Conservation (phyloP, 2,888 invertebrate genomes). For the Eupeodes luniger region DNA sequence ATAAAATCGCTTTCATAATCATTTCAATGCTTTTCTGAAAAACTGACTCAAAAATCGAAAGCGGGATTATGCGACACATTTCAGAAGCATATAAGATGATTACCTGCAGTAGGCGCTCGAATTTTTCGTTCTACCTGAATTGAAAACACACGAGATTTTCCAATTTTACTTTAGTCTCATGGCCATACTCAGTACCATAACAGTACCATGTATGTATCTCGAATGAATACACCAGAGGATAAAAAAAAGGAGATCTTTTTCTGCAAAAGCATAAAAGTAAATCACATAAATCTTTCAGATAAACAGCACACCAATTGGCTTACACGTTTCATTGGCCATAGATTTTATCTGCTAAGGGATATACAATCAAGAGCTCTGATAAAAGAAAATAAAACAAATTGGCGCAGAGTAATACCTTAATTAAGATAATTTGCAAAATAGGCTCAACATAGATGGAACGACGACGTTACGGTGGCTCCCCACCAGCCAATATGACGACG, state of each 20-base stretch:
- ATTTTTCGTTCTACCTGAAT: too few species aligned
- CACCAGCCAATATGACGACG: background rate
- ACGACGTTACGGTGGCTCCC: background rate
- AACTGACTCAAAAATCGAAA: too few species aligned
- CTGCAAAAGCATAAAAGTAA: conserved; percentile 16
- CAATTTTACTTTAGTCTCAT: too few species aligned
- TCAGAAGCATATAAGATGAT: too few species aligned
- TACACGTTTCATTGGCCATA: conserved; percentile 63
- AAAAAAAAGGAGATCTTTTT: conserved; percentile 12
- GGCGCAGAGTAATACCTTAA: conserved; percentile 62
- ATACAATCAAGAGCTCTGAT: conserved; percentile 49
- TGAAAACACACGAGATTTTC: too few species aligned
- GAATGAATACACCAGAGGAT: background rate
- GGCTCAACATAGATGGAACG: conserved; percentile 1
- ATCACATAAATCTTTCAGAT: conserved; percentile 64
- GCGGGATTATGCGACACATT: too few species aligned
- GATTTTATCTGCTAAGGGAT: conserved; percentile 53
- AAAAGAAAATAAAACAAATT: conserved; percentile 16
- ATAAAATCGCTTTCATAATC: too few species aligned
- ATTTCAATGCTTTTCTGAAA: too few species aligned
- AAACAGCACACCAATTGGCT: conserved; percentile 63
- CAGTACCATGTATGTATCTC: background rate
- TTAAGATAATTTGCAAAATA: conserved; percentile 74
- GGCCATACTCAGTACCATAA: too few species aligned
- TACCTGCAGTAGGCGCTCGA: too few species aligned